phyloP scores from a whole-genome alignment of 2,888 invertebrate genomes.

The Pyrrhia umbra region DNA sequence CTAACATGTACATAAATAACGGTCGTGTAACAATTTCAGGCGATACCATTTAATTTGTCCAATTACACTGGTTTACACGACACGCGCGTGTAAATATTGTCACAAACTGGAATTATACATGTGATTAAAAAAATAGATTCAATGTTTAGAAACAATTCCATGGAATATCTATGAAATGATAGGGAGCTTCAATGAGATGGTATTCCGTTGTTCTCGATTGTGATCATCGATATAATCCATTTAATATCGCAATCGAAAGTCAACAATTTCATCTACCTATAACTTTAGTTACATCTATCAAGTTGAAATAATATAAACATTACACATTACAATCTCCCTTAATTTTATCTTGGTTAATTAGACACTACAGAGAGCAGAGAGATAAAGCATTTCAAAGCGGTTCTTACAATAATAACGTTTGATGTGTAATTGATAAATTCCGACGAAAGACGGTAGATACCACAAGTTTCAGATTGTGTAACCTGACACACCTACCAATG shows the following conservation, averaged over 20 bases:
- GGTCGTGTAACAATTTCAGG: constrained; percentile 50
- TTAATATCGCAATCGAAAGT: neutral
- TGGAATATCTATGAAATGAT: neutral
- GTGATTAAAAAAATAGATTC: constrained; percentile 18
- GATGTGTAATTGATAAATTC: neutral
- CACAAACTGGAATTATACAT: constrained; percentile 45
- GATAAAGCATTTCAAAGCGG: too few relatives aligned
- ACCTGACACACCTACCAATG: constrained; percentile 4
- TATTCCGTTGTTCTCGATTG: neutral
- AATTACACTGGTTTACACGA: constrained; percentile 55
- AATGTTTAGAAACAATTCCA: constrained; percentile 42
- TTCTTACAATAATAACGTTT: neutral
- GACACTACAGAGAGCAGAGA: neutral
- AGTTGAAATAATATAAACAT: neutral
- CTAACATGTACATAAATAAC: constrained; percentile 55
- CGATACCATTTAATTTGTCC: constrained; percentile 55
- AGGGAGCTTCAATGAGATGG: neutral
- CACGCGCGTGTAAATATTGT: constrained; percentile 42
- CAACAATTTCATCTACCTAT: too few relatives aligned
- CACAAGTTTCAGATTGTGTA: neutral
- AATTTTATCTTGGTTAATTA: neutral
- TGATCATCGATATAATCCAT: neutral
- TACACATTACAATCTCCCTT: neutral
- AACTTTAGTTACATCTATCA: neutral
- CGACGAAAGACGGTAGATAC: neutral